Evolutionary conservation across 2,797 vertebrate species (phyloP), one percentile per base, ranked within the genome.

Genomic region (Zonotrichia albicollis): DNA sequence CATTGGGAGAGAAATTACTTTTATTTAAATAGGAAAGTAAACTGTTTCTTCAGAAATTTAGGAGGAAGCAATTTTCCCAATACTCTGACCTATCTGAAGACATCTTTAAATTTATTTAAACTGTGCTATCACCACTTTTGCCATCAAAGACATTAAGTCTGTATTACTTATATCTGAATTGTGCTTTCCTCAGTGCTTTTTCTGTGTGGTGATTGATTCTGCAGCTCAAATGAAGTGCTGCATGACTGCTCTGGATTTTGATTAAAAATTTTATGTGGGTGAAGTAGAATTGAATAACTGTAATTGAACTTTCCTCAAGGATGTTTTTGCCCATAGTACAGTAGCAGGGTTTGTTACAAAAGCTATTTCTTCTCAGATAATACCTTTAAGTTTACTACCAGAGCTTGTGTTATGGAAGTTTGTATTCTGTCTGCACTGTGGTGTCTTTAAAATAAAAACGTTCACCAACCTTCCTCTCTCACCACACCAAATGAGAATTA

Each of bases 201-300:
- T 91, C 68, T 78, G n/a, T 65, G 68, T 58, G 21, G 61, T 87
- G 94, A 92, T 89, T 92, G 84, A 95, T 95, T 90, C 67, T 94
- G 72, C 61, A 95, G 86, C 62, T 94, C 34, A 83, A 32, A 68
- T 89, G 78, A 93, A 92, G 87, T 95, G 51, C 92, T 95, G 89
- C 89, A 79, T 93, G 92, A 88, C 76, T 84, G 87, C 89, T 84
- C 80, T 88, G 73, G 76, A 70, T 94, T 96, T 94, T 94, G 90
- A 96, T 95, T 88, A 93, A 94, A 94, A 92, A 81, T 55, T 84
- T 94, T 90, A 89, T 74, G 48, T 79, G 88, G 67, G 50, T 10
- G 17, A 91, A 90, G 60, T 76, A 94, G 85, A 93, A 95, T 84
- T 91, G 83, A 94, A 27, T 81, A 91, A 79, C 79, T 82, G 62